Evolutionary conservation across 2,888 invertebrate species (phyloP), one percentile per base, ranked within the genome.

Genomic region (Harpalus rubripes): DNA sequence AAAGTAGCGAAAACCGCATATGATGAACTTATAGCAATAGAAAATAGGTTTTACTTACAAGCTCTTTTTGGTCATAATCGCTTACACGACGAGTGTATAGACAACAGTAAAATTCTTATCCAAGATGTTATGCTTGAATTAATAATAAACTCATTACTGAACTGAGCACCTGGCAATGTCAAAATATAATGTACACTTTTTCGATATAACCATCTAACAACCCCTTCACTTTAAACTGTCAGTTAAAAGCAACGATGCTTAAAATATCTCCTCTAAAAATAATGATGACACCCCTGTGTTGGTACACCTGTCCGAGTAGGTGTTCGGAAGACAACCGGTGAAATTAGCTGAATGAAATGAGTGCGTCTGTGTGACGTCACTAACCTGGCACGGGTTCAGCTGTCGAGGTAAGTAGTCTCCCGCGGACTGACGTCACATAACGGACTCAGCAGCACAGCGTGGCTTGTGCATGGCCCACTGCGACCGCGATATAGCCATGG

Each of bases 331-430:
- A 1, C 26, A 8, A 63, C 63, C 63, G 26, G 63, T 63, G 26
- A 63, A 63, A 63, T 52, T 18, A 41, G 18, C 41, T 74, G 74
- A 74, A 74, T 74, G 74, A 74, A 74, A 44, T 56, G 6, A 72
- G 72, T 72, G 72, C 72, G 44, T 63, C 63, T 39, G 68, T 15
- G 52, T 74, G 74, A 74, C 74, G 74, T 74, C 74, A 74, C 74
- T n/a, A 18, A 12, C 44, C 74, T 74, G 74, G 74, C 74, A 74
- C 52, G 18, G 44, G 22, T 74, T 74, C 74, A 74, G 72, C 26
- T 65, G 65, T 65, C 26, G 65, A 18, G 59, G 5, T 22, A 63
- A 63, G 68, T 68, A 74, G 74, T 72, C 39, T 41, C 41, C 41
- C 26, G 41, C 18, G 10, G 10, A n/a, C 22, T 74, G 74, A 74